Evolutionary conservation across 2,888 invertebrate species (phyloP).

Genomic region (Imbricaverruca yamaguchii): DNA sequence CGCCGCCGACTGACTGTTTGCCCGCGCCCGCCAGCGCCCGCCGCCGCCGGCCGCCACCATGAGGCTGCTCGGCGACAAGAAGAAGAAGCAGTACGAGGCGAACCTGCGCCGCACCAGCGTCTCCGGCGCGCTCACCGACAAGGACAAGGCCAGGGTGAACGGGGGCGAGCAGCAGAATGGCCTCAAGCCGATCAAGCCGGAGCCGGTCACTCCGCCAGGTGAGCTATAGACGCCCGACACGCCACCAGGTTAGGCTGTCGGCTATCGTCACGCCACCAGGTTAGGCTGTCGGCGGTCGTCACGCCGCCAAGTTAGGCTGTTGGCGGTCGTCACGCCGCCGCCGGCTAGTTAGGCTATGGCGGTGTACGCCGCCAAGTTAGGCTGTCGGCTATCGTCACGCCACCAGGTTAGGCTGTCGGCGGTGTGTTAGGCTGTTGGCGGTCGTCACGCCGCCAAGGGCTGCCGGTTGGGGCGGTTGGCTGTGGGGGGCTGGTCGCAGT

Average conservation of each 20-base stretch:
- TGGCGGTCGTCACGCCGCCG: too few species aligned
- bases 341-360: too few species aligned
- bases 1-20: too few species aligned
- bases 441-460: too few species aligned
- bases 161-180: neutral
- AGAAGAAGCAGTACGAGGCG: conserved; percentile 17
- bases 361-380: too few species aligned
- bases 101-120: neutral
- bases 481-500: too few species aligned
- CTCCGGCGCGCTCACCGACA: neutral
- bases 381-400: neutral
- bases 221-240: neutral
- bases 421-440: too few species aligned
- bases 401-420: too few species aligned
- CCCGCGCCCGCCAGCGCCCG: neutral
- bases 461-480: too few species aligned
- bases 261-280: too few species aligned
- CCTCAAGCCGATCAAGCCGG: conserved; percentile 10
- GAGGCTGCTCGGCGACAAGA: conserved; percentile 16
- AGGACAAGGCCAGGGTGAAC: neutral
- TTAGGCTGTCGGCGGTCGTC: too few species aligned
- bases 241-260: neutral
- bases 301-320: too few species aligned
- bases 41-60: neutral
- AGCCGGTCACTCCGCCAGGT: neutral